Base-by-base conservation (phyloP, 2,888 invertebrate genomes). In the Trissolcus brochymenae region DNA sequence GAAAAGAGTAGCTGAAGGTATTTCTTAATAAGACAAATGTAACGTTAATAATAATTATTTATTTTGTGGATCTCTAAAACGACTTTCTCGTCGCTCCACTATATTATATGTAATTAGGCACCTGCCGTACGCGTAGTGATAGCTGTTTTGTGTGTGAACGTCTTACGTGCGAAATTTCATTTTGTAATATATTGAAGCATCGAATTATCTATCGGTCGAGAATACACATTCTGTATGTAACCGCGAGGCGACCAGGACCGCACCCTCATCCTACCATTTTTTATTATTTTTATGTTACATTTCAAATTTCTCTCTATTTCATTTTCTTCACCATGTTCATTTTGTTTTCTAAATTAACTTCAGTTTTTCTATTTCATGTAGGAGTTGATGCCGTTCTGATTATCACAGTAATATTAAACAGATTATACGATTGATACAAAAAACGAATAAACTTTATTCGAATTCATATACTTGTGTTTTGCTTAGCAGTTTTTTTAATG, bases 381-480 rank as follows among this genome's bases (percentile, higher is more conserved):
- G 85, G 84, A 83, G 83, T 84, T 86, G 86, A 84, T 87, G 86
- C 83, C 83, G 87, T 86, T 87, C 86, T 85, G 85, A 85, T 84
- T 86, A 87, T 85, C 79, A 88, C 86, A 88, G 86, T 89, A 88
- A 86, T 85, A 87, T 87, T 87, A 88, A 86, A 87, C 85, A 85
- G 87, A 89, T 88, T 89, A 89, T 88, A 88, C 86, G 84, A 89
- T 87, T 88, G 87, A 86, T 88, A 87, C 85, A 82, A 84, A 85
- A 84, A 81, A 81, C 76, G 80, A 86, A 86, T 85, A 89, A 89
- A 88, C 86, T 84, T 86, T 85, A 88, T 86, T 87, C 88, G 85
- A 88, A 86, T 85, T 84, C 83, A 82, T 83, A 82, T 75, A 81
- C 79, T 81, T 83, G 87, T 86, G 81, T 88, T 80, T 79, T 80